These are phyloP conservation scores for Melolontha melolontha DNA, from an alignment of 2,888 invertebrate species.

Conservation along the genomic window DNA sequence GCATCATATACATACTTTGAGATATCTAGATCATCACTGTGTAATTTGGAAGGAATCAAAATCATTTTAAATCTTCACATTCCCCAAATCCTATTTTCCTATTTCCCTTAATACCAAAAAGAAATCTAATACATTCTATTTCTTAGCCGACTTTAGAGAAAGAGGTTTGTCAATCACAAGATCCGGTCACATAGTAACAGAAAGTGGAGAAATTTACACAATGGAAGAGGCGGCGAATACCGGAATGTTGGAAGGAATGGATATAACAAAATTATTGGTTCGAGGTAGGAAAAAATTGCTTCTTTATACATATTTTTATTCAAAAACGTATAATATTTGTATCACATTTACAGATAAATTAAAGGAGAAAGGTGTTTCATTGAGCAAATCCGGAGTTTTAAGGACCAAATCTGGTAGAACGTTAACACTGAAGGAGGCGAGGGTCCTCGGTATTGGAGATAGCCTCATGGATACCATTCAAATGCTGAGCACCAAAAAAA, in stretches of 20 bases:
- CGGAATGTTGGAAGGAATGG: conserved; percentile 56
- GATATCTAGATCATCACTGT: too few species aligned
- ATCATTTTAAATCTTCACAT: too few species aligned
- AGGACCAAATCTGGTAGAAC: conserved; percentile 40
- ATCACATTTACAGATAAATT: conserved; percentile 40
- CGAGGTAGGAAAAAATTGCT: conserved; percentile 28
- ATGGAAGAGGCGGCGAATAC: conserved; percentile 56
- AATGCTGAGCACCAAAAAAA: not conserved
- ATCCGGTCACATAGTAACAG: conserved; percentile 57
- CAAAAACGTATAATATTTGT: not conserved
- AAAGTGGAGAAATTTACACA: conserved; percentile 56
- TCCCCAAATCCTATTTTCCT: too few species aligned
- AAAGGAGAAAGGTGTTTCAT: conserved; percentile 42
- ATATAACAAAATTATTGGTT: conserved; percentile 36
- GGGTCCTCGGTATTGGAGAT: conserved; percentile 29
- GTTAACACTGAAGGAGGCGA: conserved; percentile 36
- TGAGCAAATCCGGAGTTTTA: conserved; percentile 48
- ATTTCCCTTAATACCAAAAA: too few species aligned
- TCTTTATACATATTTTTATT: not conserved
- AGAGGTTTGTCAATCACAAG: conserved; percentile 57
- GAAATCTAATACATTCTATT: conserved; percentile 3
- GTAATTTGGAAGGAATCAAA: too few species aligned
- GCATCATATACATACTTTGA: too few species aligned
- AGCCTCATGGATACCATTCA: not conserved
- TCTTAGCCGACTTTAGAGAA: conserved; percentile 27